Evolutionary conservation across 2,888 invertebrate genomes (phyloP), one percentile per base, ranked within the genome.

Genomic region (Beris morrisii): DNA sequence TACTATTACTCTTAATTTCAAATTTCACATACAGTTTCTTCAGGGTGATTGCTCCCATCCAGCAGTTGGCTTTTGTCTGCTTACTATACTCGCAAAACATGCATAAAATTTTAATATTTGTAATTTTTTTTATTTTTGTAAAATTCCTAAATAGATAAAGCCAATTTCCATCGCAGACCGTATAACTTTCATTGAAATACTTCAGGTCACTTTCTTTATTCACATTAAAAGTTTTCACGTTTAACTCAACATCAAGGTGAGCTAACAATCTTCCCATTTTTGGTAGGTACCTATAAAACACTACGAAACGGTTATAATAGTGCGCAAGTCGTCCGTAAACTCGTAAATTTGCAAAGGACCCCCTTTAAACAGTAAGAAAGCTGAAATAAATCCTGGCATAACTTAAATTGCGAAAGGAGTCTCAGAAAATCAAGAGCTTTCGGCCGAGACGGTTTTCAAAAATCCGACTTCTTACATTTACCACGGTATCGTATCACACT

Each of bases 361-460:
- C 44, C 64, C 57, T 58, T 58, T 32, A 22, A 32, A 38, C 53
- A 46, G 46, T 13, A 53, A 46, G 11, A 55, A 57, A 55, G 52
- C 44, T 48, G 46, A 53, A 53, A 15, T 48, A 68, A 64, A 64
- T 64, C 66, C 59, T 61, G 15, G 44, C 56, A 50, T 45, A 69
- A 44, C 48, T 58, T 28, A 30, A 53, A 54, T 52, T 30, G 64
- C 54, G 32, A 64, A 61, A 43, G 54, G 61, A 58, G 55, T 59
- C 59, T 67, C 56, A 69, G 66, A 69, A 69, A 69, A 69, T 66
- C 69, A 69, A 46, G n/a, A 59, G 50, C 59, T 52, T 69, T 65
- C 69, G 55, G 13, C 55, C 55, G 64, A 65, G 57, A 67, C 64
- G 64, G 68, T 46, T 66, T 64, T 58, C 43, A 63, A 57, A 65